These are phyloP conservation scores for Anneissia japonica DNA, from an alignment of 35 echinoderm and acorn worm genomes.

Conservation along the genomic window DNA sequence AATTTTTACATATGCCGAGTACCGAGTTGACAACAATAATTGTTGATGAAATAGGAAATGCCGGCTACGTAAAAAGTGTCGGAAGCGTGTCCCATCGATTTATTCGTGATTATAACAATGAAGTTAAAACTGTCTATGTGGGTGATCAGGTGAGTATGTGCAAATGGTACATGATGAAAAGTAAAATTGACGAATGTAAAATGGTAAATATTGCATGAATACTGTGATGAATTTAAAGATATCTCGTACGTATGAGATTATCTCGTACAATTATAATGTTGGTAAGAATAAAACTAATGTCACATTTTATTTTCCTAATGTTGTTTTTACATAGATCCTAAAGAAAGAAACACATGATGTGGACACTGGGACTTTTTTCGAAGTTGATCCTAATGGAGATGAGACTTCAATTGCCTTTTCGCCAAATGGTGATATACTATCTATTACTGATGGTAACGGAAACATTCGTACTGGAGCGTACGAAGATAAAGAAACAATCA, in stretches of 20 bases:
- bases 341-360: constrained; percentile 7
- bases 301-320: not conserved
- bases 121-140: not conserved
- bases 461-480: constrained; percentile 18
- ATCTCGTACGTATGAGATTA: not conserved
- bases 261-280: not conserved
- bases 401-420: not conserved
- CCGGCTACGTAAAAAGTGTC: constrained; percentile 1
- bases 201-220: too few relatives aligned
- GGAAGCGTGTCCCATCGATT: constrained; percentile 12
- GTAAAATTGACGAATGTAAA: too few relatives aligned
- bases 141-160: constrained; percentile 1
- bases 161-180: too few relatives aligned
- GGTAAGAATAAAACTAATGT: not conserved
- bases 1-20: not conserved
- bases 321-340: not conserved
- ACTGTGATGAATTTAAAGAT: too few relatives aligned
- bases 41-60: not conserved
- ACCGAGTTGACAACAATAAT: not conserved
- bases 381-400: constrained; percentile 13
- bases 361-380: not conserved
- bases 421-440: constrained; percentile 1
- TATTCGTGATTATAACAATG: not conserved
- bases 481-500: not conserved
- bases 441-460: constrained; percentile 31